Evolutionary conservation across 2,113 vertebrate species (phyloP).

Genomic region (Ondatra zibethicus): DNA sequence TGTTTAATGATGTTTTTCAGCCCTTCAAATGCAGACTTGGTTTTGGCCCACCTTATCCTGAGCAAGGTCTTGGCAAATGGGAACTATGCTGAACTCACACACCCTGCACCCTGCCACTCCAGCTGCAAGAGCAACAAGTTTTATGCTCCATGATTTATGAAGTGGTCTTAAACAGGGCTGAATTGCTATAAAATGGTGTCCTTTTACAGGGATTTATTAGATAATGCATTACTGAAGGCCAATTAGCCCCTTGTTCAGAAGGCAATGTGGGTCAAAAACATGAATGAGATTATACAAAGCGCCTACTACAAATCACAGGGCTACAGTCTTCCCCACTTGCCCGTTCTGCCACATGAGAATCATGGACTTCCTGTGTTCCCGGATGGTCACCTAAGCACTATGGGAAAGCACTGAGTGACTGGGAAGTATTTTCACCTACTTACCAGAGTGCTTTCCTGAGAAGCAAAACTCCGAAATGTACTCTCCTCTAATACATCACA

Average conservation of each 20-base stretch:
- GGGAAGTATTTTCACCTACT: background rate
- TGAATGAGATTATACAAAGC: constrained; percentile 23
- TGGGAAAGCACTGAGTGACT: background rate
- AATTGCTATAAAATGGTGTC: constrained; percentile 20
- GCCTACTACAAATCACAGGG: background rate
- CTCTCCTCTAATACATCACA: background rate
- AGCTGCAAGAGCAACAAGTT: background rate
- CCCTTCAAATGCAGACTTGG: background rate
- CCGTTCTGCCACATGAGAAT: background rate
- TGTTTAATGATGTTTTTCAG: background rate
- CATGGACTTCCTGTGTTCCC: background rate
- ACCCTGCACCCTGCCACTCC: background rate
- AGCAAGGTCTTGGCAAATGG: background rate
- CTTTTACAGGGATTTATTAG: constrained; percentile 60
- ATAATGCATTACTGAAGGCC: background rate
- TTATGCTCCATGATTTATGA: constrained; percentile 44
- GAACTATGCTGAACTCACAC: constrained; percentile 4
- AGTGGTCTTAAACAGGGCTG: constrained; percentile 46
- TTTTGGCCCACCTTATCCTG: constrained; percentile 12
- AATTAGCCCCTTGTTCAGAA: constrained; percentile 50
- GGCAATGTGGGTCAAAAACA: constrained; percentile 19
- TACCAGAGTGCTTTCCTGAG: background rate
- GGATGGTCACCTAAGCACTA: background rate
- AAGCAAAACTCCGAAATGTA: constrained; percentile 4
- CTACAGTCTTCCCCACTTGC: background rate